phyloP scores from a whole-genome alignment of 2,113 vertebrate species.

The Aplodontia rufa region DNA sequence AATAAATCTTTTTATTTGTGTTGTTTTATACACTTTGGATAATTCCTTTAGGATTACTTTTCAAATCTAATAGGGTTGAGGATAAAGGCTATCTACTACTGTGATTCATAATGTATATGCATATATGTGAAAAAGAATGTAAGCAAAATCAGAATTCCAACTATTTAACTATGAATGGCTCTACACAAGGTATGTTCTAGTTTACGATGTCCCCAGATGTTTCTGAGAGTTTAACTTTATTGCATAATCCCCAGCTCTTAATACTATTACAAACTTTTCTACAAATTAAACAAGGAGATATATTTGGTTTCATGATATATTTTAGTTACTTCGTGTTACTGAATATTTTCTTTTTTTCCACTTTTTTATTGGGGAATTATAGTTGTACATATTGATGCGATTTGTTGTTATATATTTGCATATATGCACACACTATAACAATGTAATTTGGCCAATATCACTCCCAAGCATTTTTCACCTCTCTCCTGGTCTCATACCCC shows the following conservation, averaged over 20 bases:
- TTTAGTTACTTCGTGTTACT: not conserved
- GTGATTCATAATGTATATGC: not conserved
- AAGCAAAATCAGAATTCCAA: not conserved
- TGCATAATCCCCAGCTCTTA: not conserved
- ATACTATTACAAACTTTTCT: not conserved
- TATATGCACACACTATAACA: too few relatives aligned
- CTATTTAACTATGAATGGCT: not conserved
- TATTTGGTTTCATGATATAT: not conserved
- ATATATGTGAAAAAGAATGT: not conserved
- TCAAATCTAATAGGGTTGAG: not conserved
- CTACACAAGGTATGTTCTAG: not conserved
- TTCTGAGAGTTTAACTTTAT: not conserved
- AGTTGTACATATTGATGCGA: too few relatives aligned
- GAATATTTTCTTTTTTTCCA: not conserved
- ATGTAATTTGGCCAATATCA: too few relatives aligned
- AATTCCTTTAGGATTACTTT: not conserved
- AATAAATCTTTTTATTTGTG: not conserved
- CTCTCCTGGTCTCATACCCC: too few relatives aligned
- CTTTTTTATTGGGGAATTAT: too few relatives aligned
- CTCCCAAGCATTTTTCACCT: too few relatives aligned
- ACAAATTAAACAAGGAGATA: conserved; percentile 1
- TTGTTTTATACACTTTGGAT: not conserved
- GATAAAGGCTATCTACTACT: not conserved
- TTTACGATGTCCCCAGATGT: not conserved
- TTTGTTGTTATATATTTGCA: too few relatives aligned